phyloP scores from a whole-genome alignment of 2,888 invertebrate genomes.

The Chrysodeixis includens region DNA sequence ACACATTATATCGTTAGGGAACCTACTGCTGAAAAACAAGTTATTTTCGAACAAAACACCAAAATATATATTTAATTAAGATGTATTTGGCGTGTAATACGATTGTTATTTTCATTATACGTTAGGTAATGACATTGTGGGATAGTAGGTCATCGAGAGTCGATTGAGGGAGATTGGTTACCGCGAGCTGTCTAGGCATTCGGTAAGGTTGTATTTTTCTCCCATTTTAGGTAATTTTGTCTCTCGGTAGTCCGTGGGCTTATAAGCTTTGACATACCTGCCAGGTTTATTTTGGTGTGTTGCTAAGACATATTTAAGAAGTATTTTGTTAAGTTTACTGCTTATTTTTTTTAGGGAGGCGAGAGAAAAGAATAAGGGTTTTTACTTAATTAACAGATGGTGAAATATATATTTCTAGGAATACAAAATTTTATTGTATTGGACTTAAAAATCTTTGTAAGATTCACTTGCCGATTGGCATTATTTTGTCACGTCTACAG shows the following conservation, averaged over 20 bases:
- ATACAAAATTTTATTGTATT: too few species aligned
- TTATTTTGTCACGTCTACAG: neutral
- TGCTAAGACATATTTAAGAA: too few species aligned
- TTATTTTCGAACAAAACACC: neutral
- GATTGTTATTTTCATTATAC: conserved; percentile 12
- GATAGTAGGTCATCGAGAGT: conserved; percentile 30
- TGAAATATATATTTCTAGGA: too few species aligned
- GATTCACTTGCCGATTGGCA: neutral
- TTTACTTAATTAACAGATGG: too few species aligned
- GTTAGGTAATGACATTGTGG: conserved; percentile 7
- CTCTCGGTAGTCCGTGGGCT: conserved; percentile 7
- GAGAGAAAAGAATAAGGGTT: too few species aligned
- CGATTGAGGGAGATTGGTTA: conserved; percentile 16
- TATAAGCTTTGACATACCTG: too few species aligned
- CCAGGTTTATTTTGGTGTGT: too few species aligned
- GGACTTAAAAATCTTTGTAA: too few species aligned
- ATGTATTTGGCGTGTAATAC: conserved; percentile 8
- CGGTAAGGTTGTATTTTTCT: conserved; percentile 25
- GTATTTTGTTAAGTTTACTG: too few species aligned
- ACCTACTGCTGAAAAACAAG: neutral
- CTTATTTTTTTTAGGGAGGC: too few species aligned
- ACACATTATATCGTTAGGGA: neutral
- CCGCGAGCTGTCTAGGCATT: neutral
- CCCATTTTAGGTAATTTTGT: conserved; percentile 15
- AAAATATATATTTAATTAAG: conserved; percentile 1